phyloP scores from a whole-genome alignment of 1,140 invertebrate species.

The Bombus turneri region DNA sequence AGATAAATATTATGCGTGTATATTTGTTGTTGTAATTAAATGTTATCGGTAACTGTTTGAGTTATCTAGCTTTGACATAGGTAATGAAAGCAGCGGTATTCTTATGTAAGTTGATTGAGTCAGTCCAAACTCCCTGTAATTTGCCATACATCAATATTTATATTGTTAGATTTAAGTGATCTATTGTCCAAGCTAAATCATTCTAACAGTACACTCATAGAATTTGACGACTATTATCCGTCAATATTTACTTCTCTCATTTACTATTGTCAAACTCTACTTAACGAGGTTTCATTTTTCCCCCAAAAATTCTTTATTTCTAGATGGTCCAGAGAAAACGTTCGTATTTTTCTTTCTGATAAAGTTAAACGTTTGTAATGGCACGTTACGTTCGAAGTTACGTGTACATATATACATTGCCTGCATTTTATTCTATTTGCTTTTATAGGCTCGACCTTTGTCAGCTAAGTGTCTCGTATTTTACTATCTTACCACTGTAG shows the following conservation, averaged over 20 bases:
- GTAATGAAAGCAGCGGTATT: conserved; percentile 28
- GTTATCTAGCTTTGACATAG: conserved; percentile 29
- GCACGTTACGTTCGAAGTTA: not conserved
- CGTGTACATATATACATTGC: not conserved
- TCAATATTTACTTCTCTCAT: not conserved
- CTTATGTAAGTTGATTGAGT: conserved; percentile 18
- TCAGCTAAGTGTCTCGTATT: not conserved
- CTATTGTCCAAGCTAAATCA: not conserved
- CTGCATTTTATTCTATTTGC: not conserved
- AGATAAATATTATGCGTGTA: conserved; percentile 34
- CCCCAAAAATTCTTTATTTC: not conserved
- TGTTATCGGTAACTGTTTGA: conserved; percentile 16
- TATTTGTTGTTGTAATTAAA: conserved; percentile 34
- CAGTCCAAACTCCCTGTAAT: conserved; percentile 7
- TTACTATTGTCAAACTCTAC: not conserved
- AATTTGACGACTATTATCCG: not conserved
- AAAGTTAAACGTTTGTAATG: not conserved
- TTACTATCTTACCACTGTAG: not conserved
- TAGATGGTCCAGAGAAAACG: not conserved
- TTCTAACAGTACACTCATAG: too few relatives aligned
- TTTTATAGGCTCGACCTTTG: not conserved
- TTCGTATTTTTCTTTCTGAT: not conserved
- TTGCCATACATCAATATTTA: conserved; percentile 19
- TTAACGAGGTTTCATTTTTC: too few relatives aligned
- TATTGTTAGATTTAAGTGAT: conserved; percentile 12